Conservation (phyloP, 2,113 vertebrate species). For the Oryzias celebensis region DNA sequence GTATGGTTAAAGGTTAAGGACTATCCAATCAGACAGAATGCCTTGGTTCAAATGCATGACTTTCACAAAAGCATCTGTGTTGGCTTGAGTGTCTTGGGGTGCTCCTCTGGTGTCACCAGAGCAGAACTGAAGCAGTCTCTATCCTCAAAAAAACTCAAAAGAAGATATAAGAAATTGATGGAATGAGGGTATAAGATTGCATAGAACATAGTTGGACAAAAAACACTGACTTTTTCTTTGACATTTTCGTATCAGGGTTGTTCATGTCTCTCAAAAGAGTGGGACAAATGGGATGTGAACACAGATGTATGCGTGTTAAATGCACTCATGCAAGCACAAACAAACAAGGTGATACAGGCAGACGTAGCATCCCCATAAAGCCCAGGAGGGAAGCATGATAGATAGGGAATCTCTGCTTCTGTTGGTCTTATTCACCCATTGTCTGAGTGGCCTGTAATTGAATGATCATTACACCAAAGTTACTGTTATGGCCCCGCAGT, state of each 20-base stretch:
- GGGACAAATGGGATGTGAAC: conserved; percentile 29
- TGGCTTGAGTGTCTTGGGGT: too few relatives aligned
- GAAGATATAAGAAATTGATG: too few relatives aligned
- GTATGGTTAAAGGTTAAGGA: too few relatives aligned
- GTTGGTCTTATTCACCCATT: conserved; percentile 37
- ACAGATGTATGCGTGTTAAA: conserved; percentile 19
- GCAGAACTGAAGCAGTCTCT: too few relatives aligned
- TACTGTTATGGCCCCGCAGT: conserved; percentile 45
- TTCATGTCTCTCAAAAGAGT: conserved; percentile 15
- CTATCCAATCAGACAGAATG: too few relatives aligned
- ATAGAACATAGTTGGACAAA: too few relatives aligned
- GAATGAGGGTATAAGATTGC: too few relatives aligned
- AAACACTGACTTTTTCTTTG: neutral
- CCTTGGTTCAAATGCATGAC: too few relatives aligned
- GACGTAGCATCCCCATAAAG: conserved; percentile 36
- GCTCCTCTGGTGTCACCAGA: too few relatives aligned
- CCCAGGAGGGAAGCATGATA: conserved; percentile 46
- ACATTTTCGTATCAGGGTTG: conserved; percentile 20
- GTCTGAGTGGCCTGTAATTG: conserved; percentile 63
- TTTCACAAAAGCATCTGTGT: too few relatives aligned
- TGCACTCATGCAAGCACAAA: conserved; percentile 14
- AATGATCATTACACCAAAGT: conserved; percentile 67
- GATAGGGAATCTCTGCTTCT: conserved; percentile 39
- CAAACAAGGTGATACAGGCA: conserved; percentile 36
- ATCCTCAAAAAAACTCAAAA: too few relatives aligned